These are phyloP conservation scores for Tanytarsus gracilentus DNA, from an alignment of 2,888 invertebrate genomes.

Conservation along the genomic window DNA sequence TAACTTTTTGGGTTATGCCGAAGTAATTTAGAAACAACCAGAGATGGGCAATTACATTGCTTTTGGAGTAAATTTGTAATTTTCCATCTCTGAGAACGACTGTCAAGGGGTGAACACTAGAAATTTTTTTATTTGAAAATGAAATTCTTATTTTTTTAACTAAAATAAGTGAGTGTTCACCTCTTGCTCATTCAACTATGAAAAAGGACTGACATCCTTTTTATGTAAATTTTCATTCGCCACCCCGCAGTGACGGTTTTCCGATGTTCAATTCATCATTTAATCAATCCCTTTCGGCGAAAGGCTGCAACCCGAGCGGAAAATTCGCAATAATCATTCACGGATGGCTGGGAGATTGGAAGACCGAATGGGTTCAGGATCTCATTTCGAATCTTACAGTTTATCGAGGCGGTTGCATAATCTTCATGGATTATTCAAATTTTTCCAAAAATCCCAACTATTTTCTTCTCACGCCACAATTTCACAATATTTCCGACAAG, in stretches of 20 bases:
- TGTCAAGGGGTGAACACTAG: too few relatives aligned
- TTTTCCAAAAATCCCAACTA: constrained; percentile 37
- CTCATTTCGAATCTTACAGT: constrained; percentile 31
- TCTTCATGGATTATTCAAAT: constrained; percentile 39
- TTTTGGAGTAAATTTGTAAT: too few relatives aligned
- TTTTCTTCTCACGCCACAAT: constrained; percentile 36
- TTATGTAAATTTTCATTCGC: too few relatives aligned
- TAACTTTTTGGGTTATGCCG: constrained; percentile 8
- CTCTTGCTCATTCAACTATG: too few relatives aligned
- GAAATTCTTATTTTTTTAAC: too few relatives aligned
- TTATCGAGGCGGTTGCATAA: constrained; percentile 39
- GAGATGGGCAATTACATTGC: background rate
- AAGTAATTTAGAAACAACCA: background rate
- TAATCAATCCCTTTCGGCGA: background rate
- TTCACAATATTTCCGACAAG: constrained; percentile 34
- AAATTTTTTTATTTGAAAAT: too few relatives aligned
- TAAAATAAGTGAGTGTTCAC: too few relatives aligned
- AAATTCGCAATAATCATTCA: constrained; percentile 15
- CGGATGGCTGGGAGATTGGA: constrained; percentile 1
- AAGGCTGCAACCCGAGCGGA: constrained; percentile 4
- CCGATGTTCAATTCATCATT: constrained; percentile 16
- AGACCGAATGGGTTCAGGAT: constrained; percentile 15
- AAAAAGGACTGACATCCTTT: too few relatives aligned
- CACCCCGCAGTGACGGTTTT: background rate
- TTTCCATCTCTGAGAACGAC: too few relatives aligned